A percentile compares a stretch with the other conserved stretches of the same genome.
Evolutionary conservation across 1,140 invertebrate genomes (phyloP).

Genomic region (Parapsyche elsis): DNA sequence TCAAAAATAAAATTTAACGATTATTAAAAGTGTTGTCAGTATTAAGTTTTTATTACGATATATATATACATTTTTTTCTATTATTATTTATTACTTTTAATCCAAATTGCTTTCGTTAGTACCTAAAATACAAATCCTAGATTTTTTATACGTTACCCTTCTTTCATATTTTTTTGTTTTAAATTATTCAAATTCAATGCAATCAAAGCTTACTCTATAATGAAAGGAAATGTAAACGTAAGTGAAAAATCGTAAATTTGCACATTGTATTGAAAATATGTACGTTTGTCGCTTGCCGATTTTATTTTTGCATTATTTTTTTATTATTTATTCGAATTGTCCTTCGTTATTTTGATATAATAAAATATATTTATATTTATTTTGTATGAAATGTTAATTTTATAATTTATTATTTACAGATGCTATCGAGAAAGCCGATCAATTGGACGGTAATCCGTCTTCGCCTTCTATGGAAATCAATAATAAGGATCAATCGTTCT

Average conservation of each 20-base stretch:
- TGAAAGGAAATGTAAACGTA: no score
- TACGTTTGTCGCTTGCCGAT: not conserved
- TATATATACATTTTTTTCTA: not conserved
- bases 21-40: not conserved
- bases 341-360: not conserved
- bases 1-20: conserved; percentile 28
- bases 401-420: not conserved
- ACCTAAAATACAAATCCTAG: no score
- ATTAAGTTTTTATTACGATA: not conserved
- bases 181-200: no score
- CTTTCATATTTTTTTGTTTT: no score
- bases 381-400: not conserved
- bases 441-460: not conserved
- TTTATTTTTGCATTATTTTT: not conserved
- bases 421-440: not conserved
- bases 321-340: not conserved
- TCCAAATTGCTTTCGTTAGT: no score
- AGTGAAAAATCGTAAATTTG: no score
- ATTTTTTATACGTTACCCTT: no score
- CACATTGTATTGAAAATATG: no score
- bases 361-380: not conserved
- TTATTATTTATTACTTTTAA: not conserved
- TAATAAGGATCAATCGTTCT: not conserved
- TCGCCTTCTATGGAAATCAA: not conserved
- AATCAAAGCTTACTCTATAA: no score